phyloP scores from a whole-genome alignment of 2,888 invertebrate species.

The Drosophila formosana region DNA sequence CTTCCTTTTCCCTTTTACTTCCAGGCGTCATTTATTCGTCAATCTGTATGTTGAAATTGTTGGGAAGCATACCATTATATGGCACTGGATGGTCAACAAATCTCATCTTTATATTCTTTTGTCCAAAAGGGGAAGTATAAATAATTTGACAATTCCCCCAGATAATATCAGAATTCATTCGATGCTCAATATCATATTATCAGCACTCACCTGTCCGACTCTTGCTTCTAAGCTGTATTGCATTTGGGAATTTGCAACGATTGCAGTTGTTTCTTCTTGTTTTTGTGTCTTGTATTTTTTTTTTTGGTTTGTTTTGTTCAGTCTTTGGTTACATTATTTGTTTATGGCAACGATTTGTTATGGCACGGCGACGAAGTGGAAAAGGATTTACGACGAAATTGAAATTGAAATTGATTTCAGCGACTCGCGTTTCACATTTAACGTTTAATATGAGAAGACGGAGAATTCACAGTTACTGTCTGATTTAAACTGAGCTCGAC shows the following conservation, averaged over 20 bases:
- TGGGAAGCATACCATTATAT: too few relatives aligned
- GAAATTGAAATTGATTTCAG: conserved; percentile 44
- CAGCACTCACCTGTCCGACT: conserved; percentile 46
- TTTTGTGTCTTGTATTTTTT: conserved; percentile 10
- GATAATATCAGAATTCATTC: too few relatives aligned
- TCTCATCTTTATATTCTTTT: too few relatives aligned
- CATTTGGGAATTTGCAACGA: conserved; percentile 51
- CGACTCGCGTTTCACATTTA: conserved; percentile 50
- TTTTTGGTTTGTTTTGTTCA: neutral
- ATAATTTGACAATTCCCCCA: neutral
- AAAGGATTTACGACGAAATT: conserved; percentile 25
- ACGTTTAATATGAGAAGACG: conserved; percentile 35
- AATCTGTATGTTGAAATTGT: too few relatives aligned
- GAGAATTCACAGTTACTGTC: conserved; percentile 2
- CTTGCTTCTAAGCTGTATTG: conserved; percentile 16
- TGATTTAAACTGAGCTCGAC: conserved; percentile 7
- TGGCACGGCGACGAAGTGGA: conserved; percentile 23
- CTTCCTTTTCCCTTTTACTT: too few relatives aligned
- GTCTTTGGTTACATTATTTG: conserved; percentile 34
- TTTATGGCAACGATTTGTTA: conserved; percentile 24
- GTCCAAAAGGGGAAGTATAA: neutral
- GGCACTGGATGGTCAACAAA: too few relatives aligned
- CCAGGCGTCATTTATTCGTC: too few relatives aligned
- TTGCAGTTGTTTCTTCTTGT: conserved; percentile 45
- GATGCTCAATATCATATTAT: conserved; percentile 32